Evolutionary conservation across 2,888 invertebrate genomes (phyloP), one percentile per base, ranked within the genome.

Genomic region (Bellardia pandia): DNA sequence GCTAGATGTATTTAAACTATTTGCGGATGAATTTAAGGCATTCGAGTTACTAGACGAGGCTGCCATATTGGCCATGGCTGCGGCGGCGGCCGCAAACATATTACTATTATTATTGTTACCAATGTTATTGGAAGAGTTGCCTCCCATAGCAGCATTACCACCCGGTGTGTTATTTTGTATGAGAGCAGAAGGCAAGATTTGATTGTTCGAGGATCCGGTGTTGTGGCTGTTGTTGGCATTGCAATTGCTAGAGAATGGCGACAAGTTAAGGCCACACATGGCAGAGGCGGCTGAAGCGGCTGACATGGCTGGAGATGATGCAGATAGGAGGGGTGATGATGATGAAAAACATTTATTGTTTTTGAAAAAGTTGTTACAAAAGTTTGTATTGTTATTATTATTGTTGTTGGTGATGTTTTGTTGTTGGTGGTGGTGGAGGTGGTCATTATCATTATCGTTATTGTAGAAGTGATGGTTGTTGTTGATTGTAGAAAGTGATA

Each of bases 231-330:
- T 83, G 77, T 88, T 90, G 87, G 90, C 89, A 89, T 89, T 91
- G 85, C 91, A 91, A 88, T 91, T 92, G 88, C 91, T 90, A 85
- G 93, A 91, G 89, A 92, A 93, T 88, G 93, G 92, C 77, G 93
- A 92, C 77, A 93, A 90, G 89, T 93, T 93, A 90, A 93, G 90
- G 89, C 93, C 91, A 90, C 92, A 91, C 89, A 92, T 92, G 90
- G 91, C 90, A 85, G 92, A 91, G 89, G 92, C 91, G 90, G 91
- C 91, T 88, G 92, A 90, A 81, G 92, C 91, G 81, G 92, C 91
- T 90, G 92, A 91, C 90, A 91, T 91, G 90, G 91, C 91, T 88
- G 89, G 79, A 66, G 89, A 88, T 75, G 76, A 23, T 16, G 82
- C 37, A 8, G 89, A 84, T 81, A 68, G 9, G 14, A 72, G 42